phyloP scores from a whole-genome alignment of 2,888 invertebrate species.

The Netelia fuscicornis region DNA sequence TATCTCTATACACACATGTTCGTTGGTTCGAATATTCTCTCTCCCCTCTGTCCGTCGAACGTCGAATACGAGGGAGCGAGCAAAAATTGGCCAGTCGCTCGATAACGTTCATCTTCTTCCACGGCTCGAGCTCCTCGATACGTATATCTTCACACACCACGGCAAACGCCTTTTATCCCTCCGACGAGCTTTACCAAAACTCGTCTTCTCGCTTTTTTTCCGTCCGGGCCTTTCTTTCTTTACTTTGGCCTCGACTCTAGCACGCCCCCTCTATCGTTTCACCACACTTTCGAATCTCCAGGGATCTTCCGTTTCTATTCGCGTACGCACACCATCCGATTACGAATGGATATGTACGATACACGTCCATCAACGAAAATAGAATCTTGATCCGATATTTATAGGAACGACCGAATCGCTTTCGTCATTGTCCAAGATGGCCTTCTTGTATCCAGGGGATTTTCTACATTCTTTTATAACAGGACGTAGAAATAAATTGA shows the following conservation, averaged over 20 bases:
- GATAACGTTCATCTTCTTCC: conserved; percentile 76
- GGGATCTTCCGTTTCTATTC: conserved; percentile 5
- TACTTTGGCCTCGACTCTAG: conserved; percentile 43
- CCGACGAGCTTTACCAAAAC: neutral
- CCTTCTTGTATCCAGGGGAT: neutral
- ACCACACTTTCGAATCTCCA: conserved; percentile 19
- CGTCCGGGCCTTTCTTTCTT: too few relatives aligned
- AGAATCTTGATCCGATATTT: conserved; percentile 34
- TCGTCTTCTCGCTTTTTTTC: conserved; percentile 29
- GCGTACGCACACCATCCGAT: conserved; percentile 18
- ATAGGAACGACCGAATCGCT: conserved; percentile 34
- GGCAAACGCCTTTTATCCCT: conserved; percentile 26
- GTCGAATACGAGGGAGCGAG: conserved; percentile 47
- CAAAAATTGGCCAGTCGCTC: conserved; percentile 75
- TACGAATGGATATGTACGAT: conserved; percentile 3
- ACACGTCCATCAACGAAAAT: conserved; percentile 34
- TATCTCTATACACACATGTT: neutral
- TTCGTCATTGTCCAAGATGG: conserved; percentile 20
- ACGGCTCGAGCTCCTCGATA: conserved; percentile 63
- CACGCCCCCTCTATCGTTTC: conserved; percentile 39
- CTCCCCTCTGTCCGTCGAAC: neutral
- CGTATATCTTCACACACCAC: neutral
- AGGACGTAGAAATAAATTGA: too few relatives aligned
- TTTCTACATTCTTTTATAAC: neutral
- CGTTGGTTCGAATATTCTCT: neutral